Conservation (phyloP, 2,113 vertebrate species). For the Varanus salvator region DNA sequence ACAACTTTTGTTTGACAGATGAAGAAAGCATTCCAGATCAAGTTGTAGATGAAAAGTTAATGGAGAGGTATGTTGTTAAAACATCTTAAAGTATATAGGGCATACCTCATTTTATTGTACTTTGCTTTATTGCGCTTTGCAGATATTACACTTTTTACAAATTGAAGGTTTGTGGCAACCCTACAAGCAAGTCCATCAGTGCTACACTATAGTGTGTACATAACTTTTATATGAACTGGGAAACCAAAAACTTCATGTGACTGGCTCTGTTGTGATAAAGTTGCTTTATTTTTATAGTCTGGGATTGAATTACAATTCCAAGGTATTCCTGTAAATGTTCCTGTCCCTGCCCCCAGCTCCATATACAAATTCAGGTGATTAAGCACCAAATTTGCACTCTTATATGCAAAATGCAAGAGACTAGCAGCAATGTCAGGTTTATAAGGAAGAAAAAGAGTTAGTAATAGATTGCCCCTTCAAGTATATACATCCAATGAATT, state of each 20-base stretch:
- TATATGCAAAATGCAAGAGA: background rate
- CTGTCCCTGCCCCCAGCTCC: background rate
- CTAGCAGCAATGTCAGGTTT: background rate
- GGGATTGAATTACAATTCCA: too few relatives aligned
- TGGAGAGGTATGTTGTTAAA: constrained; percentile 53
- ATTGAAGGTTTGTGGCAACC: too few relatives aligned
- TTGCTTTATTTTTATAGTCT: too few relatives aligned
- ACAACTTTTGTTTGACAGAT: constrained; percentile 60
- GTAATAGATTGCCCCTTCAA: background rate
- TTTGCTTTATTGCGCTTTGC: too few relatives aligned
- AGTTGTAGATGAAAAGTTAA: background rate
- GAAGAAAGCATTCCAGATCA: constrained; percentile 43
- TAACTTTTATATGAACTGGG: too few relatives aligned
- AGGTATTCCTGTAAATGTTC: background rate
- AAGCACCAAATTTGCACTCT: background rate
- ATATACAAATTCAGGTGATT: background rate
- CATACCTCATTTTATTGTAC: background rate
- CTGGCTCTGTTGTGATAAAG: too few relatives aligned
- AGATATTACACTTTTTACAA: too few relatives aligned
- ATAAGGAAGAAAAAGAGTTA: background rate
- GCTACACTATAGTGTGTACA: too few relatives aligned
- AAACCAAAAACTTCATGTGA: too few relatives aligned
- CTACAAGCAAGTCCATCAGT: too few relatives aligned
- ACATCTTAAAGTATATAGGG: background rate
- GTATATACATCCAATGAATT: background rate